Percentiles rank a stretch among this genome's conserved stretches.
Evolutionary conservation across 2,888 invertebrate species (phyloP).

Genomic region (Dyspetes luteomarginatus): DNA sequence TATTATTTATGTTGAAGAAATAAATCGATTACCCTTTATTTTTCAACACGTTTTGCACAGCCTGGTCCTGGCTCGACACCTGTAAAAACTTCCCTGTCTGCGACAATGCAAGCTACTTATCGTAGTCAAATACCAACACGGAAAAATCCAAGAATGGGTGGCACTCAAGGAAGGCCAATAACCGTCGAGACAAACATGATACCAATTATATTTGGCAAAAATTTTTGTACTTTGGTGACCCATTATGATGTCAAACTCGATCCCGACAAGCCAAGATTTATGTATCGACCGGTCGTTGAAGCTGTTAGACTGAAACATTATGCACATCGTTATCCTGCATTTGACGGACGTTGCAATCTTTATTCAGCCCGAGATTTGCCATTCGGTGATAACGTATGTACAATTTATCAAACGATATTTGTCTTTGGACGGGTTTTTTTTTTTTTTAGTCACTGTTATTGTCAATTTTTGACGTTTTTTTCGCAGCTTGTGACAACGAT

Average conservation of each 20-base stretch:
- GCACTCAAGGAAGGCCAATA: conserved; percentile 83
- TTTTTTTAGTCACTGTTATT: background rate
- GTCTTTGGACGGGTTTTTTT: background rate
- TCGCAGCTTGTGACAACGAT: conserved; percentile 70
- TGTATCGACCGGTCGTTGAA: conserved; percentile 85
- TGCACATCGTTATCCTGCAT: conserved; percentile 86
- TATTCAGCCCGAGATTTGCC: conserved; percentile 85
- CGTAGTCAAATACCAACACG: conserved; percentile 72
- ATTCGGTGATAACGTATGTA: conserved; percentile 75
- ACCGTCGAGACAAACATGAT: conserved; percentile 88
- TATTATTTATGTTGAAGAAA: background rate
- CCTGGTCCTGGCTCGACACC: background rate
- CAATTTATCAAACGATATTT: too few species aligned
- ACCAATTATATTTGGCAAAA: conserved; percentile 84
- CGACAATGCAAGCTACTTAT: conserved; percentile 37
- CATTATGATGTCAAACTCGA: conserved; percentile 93
- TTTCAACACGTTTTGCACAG: too few species aligned
- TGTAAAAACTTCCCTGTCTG: conserved; percentile 32
- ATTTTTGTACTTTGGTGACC: conserved; percentile 82
- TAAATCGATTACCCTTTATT: background rate
- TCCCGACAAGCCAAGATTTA: conserved; percentile 89
- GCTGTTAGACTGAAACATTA: conserved; percentile 79
- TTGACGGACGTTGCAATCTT: conserved; percentile 89
- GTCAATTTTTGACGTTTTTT: background rate
- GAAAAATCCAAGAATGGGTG: conserved; percentile 70